Evolutionary conservation across 2,113 vertebrate species (phyloP).

Genomic region (Callipepla squamata): DNA sequence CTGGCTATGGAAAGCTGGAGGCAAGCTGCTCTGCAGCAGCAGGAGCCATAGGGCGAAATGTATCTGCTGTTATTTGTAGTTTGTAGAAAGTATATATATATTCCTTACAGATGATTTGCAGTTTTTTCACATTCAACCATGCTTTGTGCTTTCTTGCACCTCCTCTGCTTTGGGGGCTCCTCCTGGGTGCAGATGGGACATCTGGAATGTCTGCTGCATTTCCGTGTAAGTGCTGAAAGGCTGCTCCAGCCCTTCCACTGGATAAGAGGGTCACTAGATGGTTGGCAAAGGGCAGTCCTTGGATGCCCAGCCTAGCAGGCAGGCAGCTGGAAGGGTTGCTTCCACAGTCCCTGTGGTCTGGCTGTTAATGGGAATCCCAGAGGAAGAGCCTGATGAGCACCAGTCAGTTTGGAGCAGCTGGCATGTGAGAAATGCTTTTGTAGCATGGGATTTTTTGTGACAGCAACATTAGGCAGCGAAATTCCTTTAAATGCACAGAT

Average conservation of each 20-base stretch:
- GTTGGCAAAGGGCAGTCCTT: neutral
- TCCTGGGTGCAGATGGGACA: neutral
- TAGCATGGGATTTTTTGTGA: neutral
- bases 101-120: neutral
- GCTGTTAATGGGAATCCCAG: neutral
- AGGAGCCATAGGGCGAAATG: neutral
- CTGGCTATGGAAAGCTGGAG: neutral
- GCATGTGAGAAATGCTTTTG: neutral
- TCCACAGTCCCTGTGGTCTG: neutral
- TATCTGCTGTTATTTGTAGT: neutral
- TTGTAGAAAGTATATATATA: neutral
- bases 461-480: neutral
- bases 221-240: neutral
- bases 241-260: neutral
- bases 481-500: neutral
- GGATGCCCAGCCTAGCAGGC: neutral
- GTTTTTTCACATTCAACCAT: neutral
- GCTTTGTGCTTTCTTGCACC: neutral
- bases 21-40: neutral
- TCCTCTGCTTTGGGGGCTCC: neutral
- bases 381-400: neutral
- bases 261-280: neutral
- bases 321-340: neutral
- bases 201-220: neutral
- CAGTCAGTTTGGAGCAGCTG: neutral